Evolutionary conservation across 2,797 vertebrate species (phyloP).

Genomic region (Anabacerthia variegaticeps): DNA sequence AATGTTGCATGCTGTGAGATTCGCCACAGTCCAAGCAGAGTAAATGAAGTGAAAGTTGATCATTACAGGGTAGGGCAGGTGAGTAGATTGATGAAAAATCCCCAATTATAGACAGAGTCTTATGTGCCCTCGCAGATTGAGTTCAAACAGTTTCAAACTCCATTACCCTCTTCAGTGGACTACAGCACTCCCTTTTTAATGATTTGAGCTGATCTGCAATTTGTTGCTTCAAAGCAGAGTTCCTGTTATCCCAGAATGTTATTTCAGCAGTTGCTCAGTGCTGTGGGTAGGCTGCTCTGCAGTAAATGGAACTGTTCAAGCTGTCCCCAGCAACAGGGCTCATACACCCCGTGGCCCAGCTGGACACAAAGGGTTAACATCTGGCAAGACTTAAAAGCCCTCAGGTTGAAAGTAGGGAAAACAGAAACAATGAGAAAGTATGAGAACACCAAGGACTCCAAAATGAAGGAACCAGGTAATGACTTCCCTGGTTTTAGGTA

Average conservation of each 20-base stretch:
- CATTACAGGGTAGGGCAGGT: background rate
- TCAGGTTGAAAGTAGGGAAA: background rate
- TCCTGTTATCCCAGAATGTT: background rate
- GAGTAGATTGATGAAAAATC: background rate
- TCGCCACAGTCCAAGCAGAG: background rate
- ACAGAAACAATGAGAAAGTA: background rate
- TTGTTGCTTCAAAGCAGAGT: background rate
- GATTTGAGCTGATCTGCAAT: background rate
- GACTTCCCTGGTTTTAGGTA: background rate
- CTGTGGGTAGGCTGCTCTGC: background rate
- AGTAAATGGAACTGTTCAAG: background rate
- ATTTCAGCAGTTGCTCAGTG: background rate
- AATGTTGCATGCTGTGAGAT: background rate
- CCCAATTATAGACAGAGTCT: background rate
- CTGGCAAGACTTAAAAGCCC: background rate
- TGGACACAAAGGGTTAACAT: background rate
- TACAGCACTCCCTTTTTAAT: background rate
- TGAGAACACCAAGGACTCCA: background rate
- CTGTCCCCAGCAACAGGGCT: background rate
- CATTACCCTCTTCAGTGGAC: background rate
- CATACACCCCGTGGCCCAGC: background rate
- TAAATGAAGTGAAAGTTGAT: background rate
- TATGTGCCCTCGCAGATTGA: background rate
- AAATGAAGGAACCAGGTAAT: background rate
- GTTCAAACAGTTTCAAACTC: background rate